Percentiles rank a stretch among this genome's conserved stretches.
Conservation (phyloP, 2,888 invertebrate species). For the Drosophila prostipennis region DNA sequence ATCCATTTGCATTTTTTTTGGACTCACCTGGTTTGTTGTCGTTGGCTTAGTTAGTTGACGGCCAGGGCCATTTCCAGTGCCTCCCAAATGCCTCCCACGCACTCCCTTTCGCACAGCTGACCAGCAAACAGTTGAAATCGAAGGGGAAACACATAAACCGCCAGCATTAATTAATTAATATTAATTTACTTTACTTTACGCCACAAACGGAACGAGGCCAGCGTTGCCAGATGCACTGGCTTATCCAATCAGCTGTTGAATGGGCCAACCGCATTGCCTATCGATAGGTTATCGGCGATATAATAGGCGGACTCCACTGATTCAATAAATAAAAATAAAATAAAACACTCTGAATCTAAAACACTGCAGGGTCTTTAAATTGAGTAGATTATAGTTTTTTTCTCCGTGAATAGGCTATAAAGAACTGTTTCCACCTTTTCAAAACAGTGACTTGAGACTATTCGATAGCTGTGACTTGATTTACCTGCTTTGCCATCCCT, state of each 20-base stretch:
- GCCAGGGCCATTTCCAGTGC: slow-evolving; percentile 14
- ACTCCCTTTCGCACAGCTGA: background rate
- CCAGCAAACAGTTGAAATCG: background rate
- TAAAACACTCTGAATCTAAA: no score
- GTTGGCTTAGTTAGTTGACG: slow-evolving; percentile 9
- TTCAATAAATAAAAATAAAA: no score
- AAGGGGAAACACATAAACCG: background rate
- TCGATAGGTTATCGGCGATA: background rate
- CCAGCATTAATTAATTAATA: slow-evolving; percentile 10
- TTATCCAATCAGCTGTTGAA: background rate
- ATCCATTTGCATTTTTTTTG: background rate
- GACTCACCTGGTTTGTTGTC: slow-evolving; percentile 29
- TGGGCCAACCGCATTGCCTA: background rate
- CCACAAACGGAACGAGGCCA: background rate
- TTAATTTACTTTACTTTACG: slow-evolving; percentile 10
- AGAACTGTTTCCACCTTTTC: background rate
- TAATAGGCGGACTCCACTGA: no score
- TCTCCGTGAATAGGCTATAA: background rate
- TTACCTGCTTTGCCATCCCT: background rate
- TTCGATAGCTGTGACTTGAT: background rate
- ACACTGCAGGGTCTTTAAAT: no score
- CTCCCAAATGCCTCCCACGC: background rate
- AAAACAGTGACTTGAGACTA: background rate
- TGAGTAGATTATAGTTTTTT: no score
- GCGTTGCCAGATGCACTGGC: background rate